Base-by-base conservation (phyloP, 2,797 vertebrate species). In the Sebastes matsubarae region DNA sequence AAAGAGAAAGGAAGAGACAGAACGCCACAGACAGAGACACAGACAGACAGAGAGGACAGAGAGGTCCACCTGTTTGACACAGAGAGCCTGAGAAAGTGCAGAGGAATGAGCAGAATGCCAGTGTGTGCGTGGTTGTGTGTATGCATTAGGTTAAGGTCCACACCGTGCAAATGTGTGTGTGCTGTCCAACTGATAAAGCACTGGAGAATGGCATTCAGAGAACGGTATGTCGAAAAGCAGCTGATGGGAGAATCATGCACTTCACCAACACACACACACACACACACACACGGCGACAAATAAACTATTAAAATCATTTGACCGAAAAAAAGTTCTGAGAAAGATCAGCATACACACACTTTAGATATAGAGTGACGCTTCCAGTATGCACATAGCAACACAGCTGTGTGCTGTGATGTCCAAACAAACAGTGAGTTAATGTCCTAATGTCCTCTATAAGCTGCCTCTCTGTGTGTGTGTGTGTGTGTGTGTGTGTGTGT, bases 41-140 rank as follows among this genome's bases (percentile, higher is more conserved):
- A 42, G 14, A 84, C 74, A 81, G 86, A 85, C 74, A 77, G 77
- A 66, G 81, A 88, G 79, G 87, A 89, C 88, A 91, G 84, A 32
- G 79, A 38, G 36, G 75, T 91, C 95, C 96, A 97, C 96, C 96
- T 96, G 96, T 96, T 88, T 80, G 85, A 94, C 79, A 92, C 91
- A 80, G 72, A 89, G 94, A 95, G 94, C 95, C 95, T 96, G 96
- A 97, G 96, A 97, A 97, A 96, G 95, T 92, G 89, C 72, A 88
- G 68, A 89, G 94, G 96, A 96, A 97, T 96, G 96, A 96, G 90
- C 83, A 96, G 96, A 95, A 96, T 92, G 92, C 93, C 82, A 46
- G 34, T 29, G 55, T 78, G 77, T 79, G 78, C 70, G 72, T 58
- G 32, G 75, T 66, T 61, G 71, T 78, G 78, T 36, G 70, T 64